Evolutionary conservation across 2,113 vertebrate genomes (phyloP).

Genomic region (Eleginops maclovinus): DNA sequence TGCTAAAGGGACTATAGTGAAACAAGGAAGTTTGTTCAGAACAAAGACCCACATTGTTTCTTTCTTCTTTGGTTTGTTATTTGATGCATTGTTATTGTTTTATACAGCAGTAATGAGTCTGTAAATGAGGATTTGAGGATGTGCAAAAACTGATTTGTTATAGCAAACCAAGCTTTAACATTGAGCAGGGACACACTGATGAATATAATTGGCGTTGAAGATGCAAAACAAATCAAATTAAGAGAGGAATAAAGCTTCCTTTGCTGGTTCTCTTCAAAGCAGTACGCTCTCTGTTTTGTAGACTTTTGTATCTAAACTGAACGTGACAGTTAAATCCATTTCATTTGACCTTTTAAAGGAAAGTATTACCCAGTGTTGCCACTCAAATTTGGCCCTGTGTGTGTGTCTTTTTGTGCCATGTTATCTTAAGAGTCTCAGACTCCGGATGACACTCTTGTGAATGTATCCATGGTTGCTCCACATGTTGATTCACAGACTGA

Average conservation of each 20-base stretch:
- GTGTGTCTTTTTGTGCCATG: background rate
- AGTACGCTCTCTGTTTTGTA: background rate
- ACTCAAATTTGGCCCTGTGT: background rate
- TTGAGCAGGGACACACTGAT: background rate
- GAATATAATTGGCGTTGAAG: background rate
- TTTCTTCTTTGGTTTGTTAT: background rate
- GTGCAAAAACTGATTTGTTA: background rate
- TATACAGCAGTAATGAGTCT: no score
- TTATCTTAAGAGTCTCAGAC: background rate
- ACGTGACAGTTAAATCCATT: background rate
- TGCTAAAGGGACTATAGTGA: background rate
- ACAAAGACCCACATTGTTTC: background rate
- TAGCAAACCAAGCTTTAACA: background rate
- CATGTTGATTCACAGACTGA: background rate
- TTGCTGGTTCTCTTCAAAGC: background rate
- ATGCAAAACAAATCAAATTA: background rate
- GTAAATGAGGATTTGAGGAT: background rate
- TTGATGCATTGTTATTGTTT: no score
- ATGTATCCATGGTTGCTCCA: background rate
- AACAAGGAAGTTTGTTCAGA: background rate
- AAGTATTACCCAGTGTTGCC: background rate
- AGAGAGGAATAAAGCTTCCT: background rate
- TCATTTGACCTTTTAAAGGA: constrained; percentile 8
- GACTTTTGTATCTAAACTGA: background rate
- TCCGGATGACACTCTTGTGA: background rate